Percentiles rank a stretch among this genome's conserved stretches.
Conservation (phyloP, 2,113 vertebrate species). For the Centrocercus urophasianus region DNA sequence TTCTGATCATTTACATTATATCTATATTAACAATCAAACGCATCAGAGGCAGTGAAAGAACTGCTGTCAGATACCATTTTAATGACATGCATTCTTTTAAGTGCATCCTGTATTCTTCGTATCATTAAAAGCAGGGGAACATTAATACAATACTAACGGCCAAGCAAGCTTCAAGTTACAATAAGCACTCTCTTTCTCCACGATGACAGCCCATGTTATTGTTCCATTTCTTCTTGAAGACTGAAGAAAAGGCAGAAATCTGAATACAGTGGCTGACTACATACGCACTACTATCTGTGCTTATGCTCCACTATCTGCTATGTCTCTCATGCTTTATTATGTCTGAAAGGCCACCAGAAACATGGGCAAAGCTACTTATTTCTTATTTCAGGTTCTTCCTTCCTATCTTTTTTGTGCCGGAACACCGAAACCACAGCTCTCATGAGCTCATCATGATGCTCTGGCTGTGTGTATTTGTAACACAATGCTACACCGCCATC, state of each 20-base stretch:
- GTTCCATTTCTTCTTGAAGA: constrained; percentile 1
- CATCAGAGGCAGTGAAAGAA: constrained; percentile 15
- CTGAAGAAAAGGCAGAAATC: background rate
- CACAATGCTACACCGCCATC: background rate
- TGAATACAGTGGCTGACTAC: background rate
- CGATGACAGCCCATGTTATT: background rate
- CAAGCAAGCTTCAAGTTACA: background rate
- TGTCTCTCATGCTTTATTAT: background rate
- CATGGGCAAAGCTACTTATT: background rate
- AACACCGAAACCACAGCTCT: background rate
- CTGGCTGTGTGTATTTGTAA: background rate
- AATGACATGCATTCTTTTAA: constrained; percentile 35
- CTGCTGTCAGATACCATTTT: constrained; percentile 30
- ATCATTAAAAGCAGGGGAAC: background rate
- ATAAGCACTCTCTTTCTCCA: background rate
- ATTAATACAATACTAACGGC: constrained; percentile 46
- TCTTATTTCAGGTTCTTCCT: background rate
- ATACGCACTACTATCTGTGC: too few relatives aligned
- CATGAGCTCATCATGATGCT: background rate
- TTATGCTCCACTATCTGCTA: too few relatives aligned
- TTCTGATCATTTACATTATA: constrained; percentile 56
- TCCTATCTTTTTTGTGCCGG: background rate
- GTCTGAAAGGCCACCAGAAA: background rate
- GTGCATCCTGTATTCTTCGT: background rate
- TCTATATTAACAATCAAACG: constrained; percentile 56